Evolutionary conservation across 2,888 invertebrate genomes (phyloP).

Genomic region (Nymphalis urticae): DNA sequence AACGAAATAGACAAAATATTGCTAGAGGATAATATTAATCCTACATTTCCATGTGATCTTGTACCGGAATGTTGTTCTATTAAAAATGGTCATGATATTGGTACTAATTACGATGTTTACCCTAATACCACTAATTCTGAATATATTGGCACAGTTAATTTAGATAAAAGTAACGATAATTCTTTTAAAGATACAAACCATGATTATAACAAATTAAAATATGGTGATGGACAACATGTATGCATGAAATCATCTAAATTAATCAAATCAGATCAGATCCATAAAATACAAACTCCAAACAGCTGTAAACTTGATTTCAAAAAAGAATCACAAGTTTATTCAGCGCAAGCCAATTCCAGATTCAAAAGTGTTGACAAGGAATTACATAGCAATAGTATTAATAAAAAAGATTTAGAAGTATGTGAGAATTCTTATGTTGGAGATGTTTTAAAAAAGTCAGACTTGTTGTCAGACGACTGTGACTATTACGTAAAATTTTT

Average conservation of each 20-base stretch:
- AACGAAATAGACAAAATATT: conserved; percentile 6
- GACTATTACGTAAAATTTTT: conserved; percentile 64
- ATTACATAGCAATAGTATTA: conserved; percentile 15
- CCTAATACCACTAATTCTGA: conserved; percentile 54
- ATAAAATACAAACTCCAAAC: conserved; percentile 16
- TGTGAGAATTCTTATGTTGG: conserved; percentile 32
- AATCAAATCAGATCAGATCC: conserved; percentile 11
- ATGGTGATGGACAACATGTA: conserved; percentile 22
- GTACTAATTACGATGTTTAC: conserved; percentile 28
- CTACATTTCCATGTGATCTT: background rate
- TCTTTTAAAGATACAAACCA: conserved; percentile 47
- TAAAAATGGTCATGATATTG: conserved; percentile 22
- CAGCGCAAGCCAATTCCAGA: conserved; percentile 6
- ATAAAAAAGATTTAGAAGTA: conserved; percentile 28
- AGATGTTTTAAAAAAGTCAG: conserved; percentile 40
- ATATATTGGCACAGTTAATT: conserved; percentile 62
- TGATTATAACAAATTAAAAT: conserved; percentile 24
- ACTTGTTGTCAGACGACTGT: conserved; percentile 43
- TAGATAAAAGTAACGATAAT: conserved; percentile 62
- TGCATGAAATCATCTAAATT: conserved; percentile 39
- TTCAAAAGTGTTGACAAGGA: conserved; percentile 17
- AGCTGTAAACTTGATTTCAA: conserved; percentile 16
- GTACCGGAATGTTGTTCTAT: conserved; percentile 4
- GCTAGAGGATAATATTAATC: background rate
- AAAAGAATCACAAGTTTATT: conserved; percentile 27